A percentile compares a stretch with the other conserved stretches of the same genome.
Conservation (phyloP, 2,888 invertebrate genomes). For the Cistogaster globosa region DNA sequence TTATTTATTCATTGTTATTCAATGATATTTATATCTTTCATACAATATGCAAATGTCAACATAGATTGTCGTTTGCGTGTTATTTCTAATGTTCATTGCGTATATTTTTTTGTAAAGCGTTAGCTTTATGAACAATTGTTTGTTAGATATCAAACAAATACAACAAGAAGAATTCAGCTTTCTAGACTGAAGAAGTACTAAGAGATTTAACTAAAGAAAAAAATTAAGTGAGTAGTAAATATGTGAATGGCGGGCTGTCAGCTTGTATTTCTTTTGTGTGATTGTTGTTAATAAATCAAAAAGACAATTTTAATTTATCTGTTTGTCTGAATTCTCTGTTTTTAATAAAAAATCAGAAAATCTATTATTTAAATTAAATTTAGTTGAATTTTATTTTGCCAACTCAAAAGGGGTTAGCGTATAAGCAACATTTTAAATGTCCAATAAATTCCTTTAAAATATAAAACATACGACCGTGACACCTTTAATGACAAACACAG, state of each 20-base stretch:
- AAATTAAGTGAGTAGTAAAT: conserved; percentile 20
- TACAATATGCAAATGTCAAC: conserved; percentile 60
- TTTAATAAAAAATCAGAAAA: neutral
- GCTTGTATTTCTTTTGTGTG: conserved; percentile 45
- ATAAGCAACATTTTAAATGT: no score
- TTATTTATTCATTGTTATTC: conserved; percentile 43
- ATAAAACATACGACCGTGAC: no score
- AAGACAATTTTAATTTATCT: conserved; percentile 67
- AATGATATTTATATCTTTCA: conserved; percentile 54
- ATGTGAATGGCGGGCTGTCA: conserved; percentile 11
- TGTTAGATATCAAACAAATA: conserved; percentile 35
- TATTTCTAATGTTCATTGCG: conserved; percentile 25
- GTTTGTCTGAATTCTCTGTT: neutral
- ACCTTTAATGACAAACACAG: no score
- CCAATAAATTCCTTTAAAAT: no score
- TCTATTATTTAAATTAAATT: no score
- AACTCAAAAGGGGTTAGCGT: no score
- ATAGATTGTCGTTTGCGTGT: conserved; percentile 21
- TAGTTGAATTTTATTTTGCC: no score
- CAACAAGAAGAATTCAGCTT: conserved; percentile 25
- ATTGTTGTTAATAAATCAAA: conserved; percentile 64
- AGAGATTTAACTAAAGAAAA: conserved; percentile 47
- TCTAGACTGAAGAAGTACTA: conserved; percentile 20
- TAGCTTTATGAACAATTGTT: conserved; percentile 43
- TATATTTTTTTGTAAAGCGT: neutral